Conservation (phyloP, 2,888 invertebrate genomes). For the Scrobipalpa costella region DNA sequence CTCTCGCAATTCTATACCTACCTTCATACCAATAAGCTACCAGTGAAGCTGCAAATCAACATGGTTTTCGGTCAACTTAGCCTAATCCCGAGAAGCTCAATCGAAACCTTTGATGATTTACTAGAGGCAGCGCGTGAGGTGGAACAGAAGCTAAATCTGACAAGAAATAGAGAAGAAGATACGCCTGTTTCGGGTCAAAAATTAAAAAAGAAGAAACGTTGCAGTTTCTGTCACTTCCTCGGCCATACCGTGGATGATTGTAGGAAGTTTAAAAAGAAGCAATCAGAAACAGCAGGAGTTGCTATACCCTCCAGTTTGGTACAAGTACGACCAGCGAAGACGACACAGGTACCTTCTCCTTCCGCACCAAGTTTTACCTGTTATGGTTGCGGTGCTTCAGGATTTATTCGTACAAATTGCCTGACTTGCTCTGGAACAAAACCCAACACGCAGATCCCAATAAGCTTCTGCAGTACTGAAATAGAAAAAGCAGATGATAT, state of each 20-base stretch:
- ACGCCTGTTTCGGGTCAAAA: too few species aligned
- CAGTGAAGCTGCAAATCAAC: neutral
- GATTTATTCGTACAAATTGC: slow-evolving; percentile 29
- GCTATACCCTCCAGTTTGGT: neutral
- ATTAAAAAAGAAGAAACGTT: slow-evolving; percentile 12
- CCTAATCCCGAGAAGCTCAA: neutral
- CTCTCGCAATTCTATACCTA: too few species aligned
- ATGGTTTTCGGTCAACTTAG: neutral
- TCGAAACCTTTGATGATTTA: neutral
- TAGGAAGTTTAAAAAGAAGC: slow-evolving; percentile 19
- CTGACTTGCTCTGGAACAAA: slow-evolving; percentile 16
- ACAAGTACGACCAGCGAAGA: neutral
- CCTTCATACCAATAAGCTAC: too few species aligned
- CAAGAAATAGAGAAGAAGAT: neutral
- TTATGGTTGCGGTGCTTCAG: slow-evolving; percentile 34
- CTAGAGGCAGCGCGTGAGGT: neutral
- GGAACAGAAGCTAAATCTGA: neutral
- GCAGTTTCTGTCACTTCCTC: slow-evolving; percentile 23
- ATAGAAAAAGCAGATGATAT: neutral
- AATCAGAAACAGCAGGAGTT: neutral
- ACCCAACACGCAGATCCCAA: neutral
- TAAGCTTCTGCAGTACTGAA: slow-evolving; percentile 29
- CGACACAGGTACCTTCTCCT: slow-evolving; percentile 29
- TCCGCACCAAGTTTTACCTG: slow-evolving; percentile 27
- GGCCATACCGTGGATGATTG: slow-evolving; percentile 30